Evolutionary conservation across 1,140 invertebrate genomes (phyloP).

Genomic region (Drosophila bipectinata): DNA sequence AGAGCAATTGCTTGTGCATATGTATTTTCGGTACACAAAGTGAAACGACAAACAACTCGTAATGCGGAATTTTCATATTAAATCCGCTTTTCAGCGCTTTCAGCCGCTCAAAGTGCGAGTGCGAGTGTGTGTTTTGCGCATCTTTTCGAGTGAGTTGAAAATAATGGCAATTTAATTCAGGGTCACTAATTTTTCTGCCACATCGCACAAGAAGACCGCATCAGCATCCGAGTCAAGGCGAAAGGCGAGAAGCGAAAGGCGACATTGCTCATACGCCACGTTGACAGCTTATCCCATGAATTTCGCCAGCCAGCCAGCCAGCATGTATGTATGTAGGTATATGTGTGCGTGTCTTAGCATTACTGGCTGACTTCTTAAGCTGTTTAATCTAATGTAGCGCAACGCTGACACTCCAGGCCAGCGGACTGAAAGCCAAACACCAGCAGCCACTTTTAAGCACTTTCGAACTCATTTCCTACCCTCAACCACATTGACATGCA

Average conservation of each 20-base stretch:
- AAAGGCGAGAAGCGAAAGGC: conserved; percentile 25
- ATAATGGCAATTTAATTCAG: conserved; percentile 83
- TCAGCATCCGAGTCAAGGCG: conserved; percentile 24
- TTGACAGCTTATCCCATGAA: conserved; percentile 58
- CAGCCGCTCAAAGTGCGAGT: conserved; percentile 49
- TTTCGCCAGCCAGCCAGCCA: conserved; percentile 27
- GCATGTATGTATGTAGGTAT: conserved; percentile 10
- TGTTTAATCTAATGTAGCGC: conserved; percentile 76
- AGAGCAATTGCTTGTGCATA: conserved; percentile 34
- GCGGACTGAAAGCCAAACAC: conserved; percentile 53
- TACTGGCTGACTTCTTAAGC: conserved; percentile 70
- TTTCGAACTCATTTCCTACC: conserved; percentile 78
- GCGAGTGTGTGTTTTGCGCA: conserved; percentile 44
- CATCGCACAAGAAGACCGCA: conserved; percentile 69
- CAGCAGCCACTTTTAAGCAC: conserved; percentile 74
- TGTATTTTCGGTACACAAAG: conserved; percentile 57
- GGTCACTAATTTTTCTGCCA: conserved; percentile 82
- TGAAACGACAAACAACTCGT: conserved; percentile 78
- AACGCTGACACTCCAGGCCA: conserved; percentile 52
- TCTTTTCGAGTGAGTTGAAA: conserved; percentile 79
- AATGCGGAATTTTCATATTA: conserved; percentile 81
- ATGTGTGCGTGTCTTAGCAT: conserved; percentile 35
- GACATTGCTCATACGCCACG: conserved; percentile 68
- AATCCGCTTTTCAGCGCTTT: conserved; percentile 68
- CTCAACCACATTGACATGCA: conserved; percentile 69